phyloP scores from a whole-genome alignment of 2,113 vertebrate genomes.

The Caloenas nicobarica region DNA sequence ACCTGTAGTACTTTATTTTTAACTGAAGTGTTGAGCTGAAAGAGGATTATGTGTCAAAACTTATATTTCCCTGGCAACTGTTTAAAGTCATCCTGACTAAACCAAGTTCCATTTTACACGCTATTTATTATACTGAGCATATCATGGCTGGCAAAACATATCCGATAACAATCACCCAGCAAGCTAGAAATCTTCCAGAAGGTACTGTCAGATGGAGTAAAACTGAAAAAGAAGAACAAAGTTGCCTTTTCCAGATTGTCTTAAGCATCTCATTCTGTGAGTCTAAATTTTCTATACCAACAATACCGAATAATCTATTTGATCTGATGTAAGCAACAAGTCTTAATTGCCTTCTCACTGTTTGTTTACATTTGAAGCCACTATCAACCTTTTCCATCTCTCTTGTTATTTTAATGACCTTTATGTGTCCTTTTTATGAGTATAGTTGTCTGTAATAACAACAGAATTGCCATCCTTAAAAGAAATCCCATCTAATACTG shows the following conservation, averaged over 20 bases:
- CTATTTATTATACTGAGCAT: neutral
- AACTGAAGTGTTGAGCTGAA: neutral
- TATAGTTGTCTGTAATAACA: neutral
- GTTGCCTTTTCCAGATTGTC: neutral
- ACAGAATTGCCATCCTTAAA: neutral
- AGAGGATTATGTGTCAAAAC: neutral
- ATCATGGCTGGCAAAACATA: neutral
- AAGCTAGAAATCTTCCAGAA: neutral
- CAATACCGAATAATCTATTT: neutral
- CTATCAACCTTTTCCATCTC: neutral
- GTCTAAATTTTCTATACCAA: neutral
- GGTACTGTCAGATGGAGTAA: neutral
- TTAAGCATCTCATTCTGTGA: neutral
- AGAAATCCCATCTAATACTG: neutral
- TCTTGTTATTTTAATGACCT: neutral
- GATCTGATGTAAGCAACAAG: neutral
- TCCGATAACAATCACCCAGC: neutral
- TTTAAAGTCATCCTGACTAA: neutral
- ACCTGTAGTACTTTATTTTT: neutral
- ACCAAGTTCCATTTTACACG: neutral
- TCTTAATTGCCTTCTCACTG: neutral
- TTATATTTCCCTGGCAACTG: neutral
- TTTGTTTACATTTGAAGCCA: neutral
- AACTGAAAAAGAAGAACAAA: neutral
- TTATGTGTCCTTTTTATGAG: neutral